Evolutionary conservation across 37 sponge, comb jelly and placozoan species (phyloP).

Genomic region (Diacarnus erythraeanus): DNA sequence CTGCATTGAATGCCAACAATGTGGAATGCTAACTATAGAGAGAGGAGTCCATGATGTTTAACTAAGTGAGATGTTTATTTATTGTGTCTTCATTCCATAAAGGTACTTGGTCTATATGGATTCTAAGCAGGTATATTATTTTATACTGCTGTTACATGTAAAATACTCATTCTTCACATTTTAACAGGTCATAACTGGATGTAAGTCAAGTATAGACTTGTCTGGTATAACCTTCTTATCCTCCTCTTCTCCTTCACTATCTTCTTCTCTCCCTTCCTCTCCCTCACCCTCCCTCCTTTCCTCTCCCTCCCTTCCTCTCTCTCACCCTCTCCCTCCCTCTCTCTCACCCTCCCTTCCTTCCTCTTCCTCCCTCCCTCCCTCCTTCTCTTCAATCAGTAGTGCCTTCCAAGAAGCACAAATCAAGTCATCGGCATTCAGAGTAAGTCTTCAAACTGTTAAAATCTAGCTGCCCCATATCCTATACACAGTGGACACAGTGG

Average conservation of each 20-base stretch:
- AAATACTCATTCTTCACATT: no score
- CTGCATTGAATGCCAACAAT: no score
- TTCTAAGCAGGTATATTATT: no score
- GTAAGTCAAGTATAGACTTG: no score
- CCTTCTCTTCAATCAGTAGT: not conserved
- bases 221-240: no score
- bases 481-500: not conserved
- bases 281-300: slow-evolving; percentile 1
- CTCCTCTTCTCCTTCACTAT: not conserved
- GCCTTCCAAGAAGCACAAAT: slow-evolving; percentile 12
- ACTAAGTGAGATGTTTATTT: no score
- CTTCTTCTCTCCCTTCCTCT: not conserved
- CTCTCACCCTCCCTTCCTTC: not conserved
- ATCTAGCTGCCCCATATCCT: not conserved
- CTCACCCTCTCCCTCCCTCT: not conserved
- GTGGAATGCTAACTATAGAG: no score
- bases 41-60: no score
- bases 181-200: no score
- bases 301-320: not conserved
- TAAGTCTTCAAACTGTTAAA: not conserved
- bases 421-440: slow-evolving; percentile 17
- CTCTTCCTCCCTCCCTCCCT: not conserved
- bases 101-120: no score
- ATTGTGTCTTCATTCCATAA: no score
- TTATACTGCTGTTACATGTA: no score